A percentile compares a stretch with the other conserved stretches of the same genome.
These are phyloP conservation scores for Delichon dasypus DNA, from an alignment of 2,797 vertebrate species.

Conservation along the genomic window DNA sequence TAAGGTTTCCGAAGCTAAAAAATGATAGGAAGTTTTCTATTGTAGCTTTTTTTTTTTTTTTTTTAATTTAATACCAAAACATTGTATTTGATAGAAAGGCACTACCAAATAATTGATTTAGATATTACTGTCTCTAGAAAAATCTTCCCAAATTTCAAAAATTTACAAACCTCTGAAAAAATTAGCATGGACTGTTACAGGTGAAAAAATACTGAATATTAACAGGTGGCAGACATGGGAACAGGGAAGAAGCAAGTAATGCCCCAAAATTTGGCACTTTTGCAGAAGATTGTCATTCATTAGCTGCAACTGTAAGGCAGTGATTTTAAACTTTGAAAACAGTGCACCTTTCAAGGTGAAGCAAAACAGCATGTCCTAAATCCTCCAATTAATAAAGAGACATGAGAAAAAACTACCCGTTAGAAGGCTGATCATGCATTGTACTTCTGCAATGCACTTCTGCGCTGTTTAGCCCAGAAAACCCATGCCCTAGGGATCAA, in stretches of 20 bases:
- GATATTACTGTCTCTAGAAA: not conserved
- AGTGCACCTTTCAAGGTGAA: not conserved
- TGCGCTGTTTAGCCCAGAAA: not conserved
- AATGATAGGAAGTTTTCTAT: not conserved
- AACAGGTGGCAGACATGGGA: not conserved
- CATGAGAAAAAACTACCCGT: not conserved
- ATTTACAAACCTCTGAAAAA: not conserved
- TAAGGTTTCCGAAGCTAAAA: not conserved
- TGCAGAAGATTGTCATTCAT: not conserved
- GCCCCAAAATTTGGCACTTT: not conserved
- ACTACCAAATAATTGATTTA: not conserved
- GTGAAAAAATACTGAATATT: not conserved
- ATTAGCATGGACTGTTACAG: not conserved
- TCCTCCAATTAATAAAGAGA: not conserved
- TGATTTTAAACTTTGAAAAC: not conserved
- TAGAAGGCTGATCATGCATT: not conserved
- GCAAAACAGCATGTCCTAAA: not conserved
- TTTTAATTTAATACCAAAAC: not conserved
- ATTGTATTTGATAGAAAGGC: not conserved
- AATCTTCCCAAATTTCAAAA: not conserved
- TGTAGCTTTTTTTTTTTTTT: not conserved
- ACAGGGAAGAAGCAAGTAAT: not conserved
- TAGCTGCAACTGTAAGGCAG: fast-evolving
- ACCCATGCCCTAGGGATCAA: not conserved
- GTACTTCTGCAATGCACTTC: not conserved